These are phyloP conservation scores for Diorhabda sublineata DNA, from an alignment of 1,140 invertebrate species.

Conservation along the genomic window DNA sequence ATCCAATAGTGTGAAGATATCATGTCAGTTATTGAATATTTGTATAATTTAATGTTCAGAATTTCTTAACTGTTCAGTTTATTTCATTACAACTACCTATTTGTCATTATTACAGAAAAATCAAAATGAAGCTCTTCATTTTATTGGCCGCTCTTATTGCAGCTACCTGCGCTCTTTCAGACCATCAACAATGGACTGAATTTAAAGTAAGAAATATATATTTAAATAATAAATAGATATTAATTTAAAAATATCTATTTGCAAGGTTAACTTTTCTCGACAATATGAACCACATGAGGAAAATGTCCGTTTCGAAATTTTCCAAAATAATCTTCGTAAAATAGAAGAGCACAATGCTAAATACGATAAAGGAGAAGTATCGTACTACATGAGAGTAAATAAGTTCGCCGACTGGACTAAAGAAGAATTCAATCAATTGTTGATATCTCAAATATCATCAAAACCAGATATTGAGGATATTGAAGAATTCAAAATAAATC, in stretches of 20 bases:
- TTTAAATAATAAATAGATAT: not conserved
- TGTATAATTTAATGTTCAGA: too few species aligned
- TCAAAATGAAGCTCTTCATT: slow-evolving; percentile 10
- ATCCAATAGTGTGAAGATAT: too few species aligned
- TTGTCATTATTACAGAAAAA: not conserved
- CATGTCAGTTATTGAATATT: too few species aligned
- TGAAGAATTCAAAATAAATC: not conserved
- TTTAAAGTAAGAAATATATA: slow-evolving; percentile 1
- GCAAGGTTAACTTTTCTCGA: too few species aligned
- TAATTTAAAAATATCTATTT: not conserved
- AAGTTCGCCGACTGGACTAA: slow-evolving; percentile 27
- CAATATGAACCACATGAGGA: slow-evolving; percentile 55
- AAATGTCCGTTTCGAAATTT: slow-evolving; percentile 61
- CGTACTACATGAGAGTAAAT: slow-evolving; percentile 23
- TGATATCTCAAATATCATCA: not conserved
- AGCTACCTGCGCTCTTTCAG: not conserved
- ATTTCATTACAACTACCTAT: too few species aligned
- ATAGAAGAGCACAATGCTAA: slow-evolving; percentile 29
- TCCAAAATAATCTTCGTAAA: slow-evolving; percentile 21
- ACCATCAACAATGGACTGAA: not conserved
- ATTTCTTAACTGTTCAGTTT: too few species aligned
- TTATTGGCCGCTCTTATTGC: not conserved
- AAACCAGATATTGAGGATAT: not conserved
- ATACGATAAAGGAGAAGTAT: slow-evolving; percentile 26
- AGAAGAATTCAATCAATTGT: slow-evolving; percentile 24